These are phyloP conservation scores for Chondrilla cf. caribensis DNA, from an alignment of 37 sponge, comb jelly and placozoan genomes.

Conservation along the genomic window DNA sequence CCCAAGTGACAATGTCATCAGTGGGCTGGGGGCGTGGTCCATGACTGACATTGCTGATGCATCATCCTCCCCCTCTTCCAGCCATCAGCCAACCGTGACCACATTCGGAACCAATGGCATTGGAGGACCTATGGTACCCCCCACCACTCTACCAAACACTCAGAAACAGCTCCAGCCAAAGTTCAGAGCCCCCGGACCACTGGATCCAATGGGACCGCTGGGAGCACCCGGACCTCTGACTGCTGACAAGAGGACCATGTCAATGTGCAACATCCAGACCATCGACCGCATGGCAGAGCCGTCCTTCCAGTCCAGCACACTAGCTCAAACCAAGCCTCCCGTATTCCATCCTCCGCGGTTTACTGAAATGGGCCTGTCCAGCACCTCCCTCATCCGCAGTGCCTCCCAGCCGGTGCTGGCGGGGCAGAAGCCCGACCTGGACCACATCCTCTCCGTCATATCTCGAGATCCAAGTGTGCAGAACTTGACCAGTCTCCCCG, in stretches of 20 bases:
- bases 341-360: too few relatives aligned
- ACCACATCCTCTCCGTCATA: conserved; percentile 14
- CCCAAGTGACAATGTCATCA: too few relatives aligned
- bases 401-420: neutral
- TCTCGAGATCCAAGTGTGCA: neutral
- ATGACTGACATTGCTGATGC: neutral
- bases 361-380: too few relatives aligned
- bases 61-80: neutral
- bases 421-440: neutral
- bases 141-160: neutral
- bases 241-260: neutral
- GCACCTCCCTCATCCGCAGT: too few relatives aligned
- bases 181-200: neutral
- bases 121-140: neutral
- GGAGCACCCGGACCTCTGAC: neutral
- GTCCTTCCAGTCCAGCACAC: too few relatives aligned
- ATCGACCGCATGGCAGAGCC: neutral
- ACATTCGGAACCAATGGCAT: neutral
- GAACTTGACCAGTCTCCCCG: neutral
- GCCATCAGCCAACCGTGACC: neutral
- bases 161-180: neutral
- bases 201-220: neutral
- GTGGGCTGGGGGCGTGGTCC: too few relatives aligned
- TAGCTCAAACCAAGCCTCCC: too few relatives aligned
- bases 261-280: neutral